Evolutionary conservation across 92 coral and sea anemone species (phyloP), one percentile per base, ranked within the genome.

Genomic region (Phenganax stokvisi): DNA sequence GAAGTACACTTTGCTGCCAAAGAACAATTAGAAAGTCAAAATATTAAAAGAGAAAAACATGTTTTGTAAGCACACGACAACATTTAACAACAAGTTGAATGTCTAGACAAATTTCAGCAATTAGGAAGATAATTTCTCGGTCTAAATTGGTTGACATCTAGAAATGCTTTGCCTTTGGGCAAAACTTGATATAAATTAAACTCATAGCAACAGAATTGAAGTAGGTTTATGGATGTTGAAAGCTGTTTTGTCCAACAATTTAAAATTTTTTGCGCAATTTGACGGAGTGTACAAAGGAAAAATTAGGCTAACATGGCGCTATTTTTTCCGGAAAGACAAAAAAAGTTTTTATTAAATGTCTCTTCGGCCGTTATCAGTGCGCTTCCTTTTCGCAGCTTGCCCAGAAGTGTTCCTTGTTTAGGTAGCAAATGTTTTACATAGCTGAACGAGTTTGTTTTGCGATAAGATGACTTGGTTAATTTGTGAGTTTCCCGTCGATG

Each of bases 371-470:
- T 66, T 66, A 66, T 66, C 72, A 66, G 51, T 8, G 67, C 28
- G 27, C 6, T 51, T 10, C 6, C 6, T 66, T 66, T 66, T 66
- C 72, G 0, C 72, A 25, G 72, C 72, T 66, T 66, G 72, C 7
- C 72, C 15, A 30, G 25, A 30, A 9, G 10, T 20, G 28, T 66
- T 66, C 31, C 72, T 7, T 66, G 72, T 66, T 27, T 66, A 66
- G 31, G 31, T 66, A 12, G 10, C 51, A 20, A 66, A 66, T 66
- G 72, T 30, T 66, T 66, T 66, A 51, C 72, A 66, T 66, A 66
- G 12, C 25, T 66, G 72, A 37, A 27, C 8, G 51, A 66, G 72
- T 66, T 66, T 66, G 72, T 66, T 66, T 66, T 66, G 31, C 47
- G 47, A 37, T 37, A 51, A 66, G 72, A 66, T 66, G 25, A 66